Evolutionary conservation across 53 echinoderm and acorn worm genomes (phyloP).

Genomic region (Henricia sp.): DNA sequence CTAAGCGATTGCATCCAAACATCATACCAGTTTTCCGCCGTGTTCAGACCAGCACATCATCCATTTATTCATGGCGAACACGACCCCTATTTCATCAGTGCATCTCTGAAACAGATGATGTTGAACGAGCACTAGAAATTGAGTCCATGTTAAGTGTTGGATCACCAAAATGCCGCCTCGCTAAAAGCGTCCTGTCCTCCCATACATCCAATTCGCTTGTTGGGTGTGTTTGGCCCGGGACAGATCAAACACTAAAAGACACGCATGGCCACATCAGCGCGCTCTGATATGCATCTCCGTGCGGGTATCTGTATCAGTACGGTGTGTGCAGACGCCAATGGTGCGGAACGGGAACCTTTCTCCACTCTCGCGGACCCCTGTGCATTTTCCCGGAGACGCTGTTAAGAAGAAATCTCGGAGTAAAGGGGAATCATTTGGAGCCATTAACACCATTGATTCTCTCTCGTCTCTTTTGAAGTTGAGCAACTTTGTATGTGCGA

Average conservation of each 20-base stretch:
- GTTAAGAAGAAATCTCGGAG: not conserved
- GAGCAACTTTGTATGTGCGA: constrained; percentile 1
- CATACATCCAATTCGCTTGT: not conserved
- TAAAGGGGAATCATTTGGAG: constrained; percentile 1
- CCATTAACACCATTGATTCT: constrained; percentile 51
- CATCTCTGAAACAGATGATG: constrained; percentile 52
- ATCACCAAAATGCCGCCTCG: constrained; percentile 23
- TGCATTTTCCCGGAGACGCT: not conserved
- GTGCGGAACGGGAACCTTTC: constrained; percentile 20
- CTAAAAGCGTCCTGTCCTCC: not conserved
- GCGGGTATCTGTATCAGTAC: not conserved
- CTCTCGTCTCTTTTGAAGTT: not conserved
- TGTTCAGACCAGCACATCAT: not conserved
- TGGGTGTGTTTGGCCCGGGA: not conserved
- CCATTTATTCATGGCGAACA: too few relatives aligned
- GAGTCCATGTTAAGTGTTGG: constrained; percentile 22
- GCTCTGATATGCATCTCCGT: not conserved
- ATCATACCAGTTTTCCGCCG: not conserved
- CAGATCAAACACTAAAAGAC: constrained; percentile 22
- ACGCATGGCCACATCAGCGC: constrained; percentile 6
- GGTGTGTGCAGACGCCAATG: constrained; percentile 48
- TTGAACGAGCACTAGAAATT: constrained; percentile 41
- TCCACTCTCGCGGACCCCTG: not conserved
- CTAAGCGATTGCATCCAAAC: not conserved
- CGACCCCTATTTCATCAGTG: not conserved